Base-by-base conservation (phyloP, 1,140 invertebrate species). In the Brachionus asplanchnoidis region DNA sequence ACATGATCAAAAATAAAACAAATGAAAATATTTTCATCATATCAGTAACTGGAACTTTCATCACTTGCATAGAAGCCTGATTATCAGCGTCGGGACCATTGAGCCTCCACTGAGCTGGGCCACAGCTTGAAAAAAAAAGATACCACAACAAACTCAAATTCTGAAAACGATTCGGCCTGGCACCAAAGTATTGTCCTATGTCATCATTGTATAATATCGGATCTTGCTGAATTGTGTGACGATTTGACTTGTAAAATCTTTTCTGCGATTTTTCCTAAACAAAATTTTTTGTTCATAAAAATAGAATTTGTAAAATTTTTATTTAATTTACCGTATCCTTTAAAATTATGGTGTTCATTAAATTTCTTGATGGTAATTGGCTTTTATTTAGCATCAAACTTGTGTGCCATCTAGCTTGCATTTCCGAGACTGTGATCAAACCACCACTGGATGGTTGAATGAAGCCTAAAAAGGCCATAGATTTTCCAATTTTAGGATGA, bases 361-460 rank as follows among this genome's bases (percentile, higher is more conserved):
- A 84, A 0, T 83, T 23, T 70, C 86, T 87, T 40, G 60, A 73
- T 5, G 88, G 88, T 26, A 89, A 82, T 40, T 77, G 85, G n/a
- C 87, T 85, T 3, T 75, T 68, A 6, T 87, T 87, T 42, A 86
- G 86, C 70, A 87, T 87, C 12, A 89, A 28, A 77, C 87, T 79
- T 20, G 86, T 85, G 85, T 88, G 88, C 88, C 88, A 89, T 53
- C 87, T 85, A 20, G 88, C 87, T 85, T 89, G 88, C n/a, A 85
- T 87, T 84, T 89, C 88, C 1, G 88, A 88, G 87, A 89, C 88
- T 4, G 87, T 86, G 14, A 89, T 84, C 4, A 89, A 60, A 7
- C 88, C 88, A 28, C 88, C 88, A n/a, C 88, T 88, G 0, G 88
- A 86, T 17, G 88, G 88, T 80, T 89, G 88, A 0, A 88, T 87